Conservation (phyloP, 2,888 invertebrate genomes). For the Nomada fabriciana region DNA sequence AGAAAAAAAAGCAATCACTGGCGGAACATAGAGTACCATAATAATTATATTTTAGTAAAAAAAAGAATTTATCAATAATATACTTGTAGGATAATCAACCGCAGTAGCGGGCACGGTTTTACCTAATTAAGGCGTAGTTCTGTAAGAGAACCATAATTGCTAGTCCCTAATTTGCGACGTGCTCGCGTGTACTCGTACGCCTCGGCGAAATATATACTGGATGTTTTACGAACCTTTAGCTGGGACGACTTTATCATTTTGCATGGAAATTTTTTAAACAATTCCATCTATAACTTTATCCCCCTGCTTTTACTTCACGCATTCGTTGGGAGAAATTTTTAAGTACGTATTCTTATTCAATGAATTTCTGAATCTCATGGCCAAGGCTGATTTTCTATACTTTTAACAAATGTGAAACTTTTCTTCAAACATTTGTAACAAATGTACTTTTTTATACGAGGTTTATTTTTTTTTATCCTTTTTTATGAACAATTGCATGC, state of each 20-base stretch:
- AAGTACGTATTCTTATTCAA: too few species aligned
- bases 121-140: conserved; percentile 72
- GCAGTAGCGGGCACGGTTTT: conserved; percentile 56
- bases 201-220: conserved; percentile 48
- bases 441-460: background rate
- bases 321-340: background rate
- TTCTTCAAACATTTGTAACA: too few species aligned
- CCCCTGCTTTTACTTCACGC: background rate
- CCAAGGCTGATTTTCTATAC: background rate
- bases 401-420: background rate
- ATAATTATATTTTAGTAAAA: conserved; percentile 78
- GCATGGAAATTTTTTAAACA: background rate
- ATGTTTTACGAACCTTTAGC: conserved; percentile 34
- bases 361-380: conserved; percentile 28
- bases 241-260: conserved; percentile 28
- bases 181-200: conserved; percentile 54
- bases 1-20: conserved; percentile 46
- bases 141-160: conserved; percentile 77
- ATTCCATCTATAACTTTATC: background rate
- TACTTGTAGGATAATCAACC: conserved; percentile 50
- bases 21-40: conserved; percentile 68
- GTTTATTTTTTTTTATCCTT: background rate
- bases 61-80: conserved; percentile 74
- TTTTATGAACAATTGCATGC: too few species aligned
- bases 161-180: conserved; percentile 77